Evolutionary conservation across 2,888 invertebrate genomes (phyloP), one percentile per base, ranked within the genome.

Genomic region (Luperina nickerlii): DNA sequence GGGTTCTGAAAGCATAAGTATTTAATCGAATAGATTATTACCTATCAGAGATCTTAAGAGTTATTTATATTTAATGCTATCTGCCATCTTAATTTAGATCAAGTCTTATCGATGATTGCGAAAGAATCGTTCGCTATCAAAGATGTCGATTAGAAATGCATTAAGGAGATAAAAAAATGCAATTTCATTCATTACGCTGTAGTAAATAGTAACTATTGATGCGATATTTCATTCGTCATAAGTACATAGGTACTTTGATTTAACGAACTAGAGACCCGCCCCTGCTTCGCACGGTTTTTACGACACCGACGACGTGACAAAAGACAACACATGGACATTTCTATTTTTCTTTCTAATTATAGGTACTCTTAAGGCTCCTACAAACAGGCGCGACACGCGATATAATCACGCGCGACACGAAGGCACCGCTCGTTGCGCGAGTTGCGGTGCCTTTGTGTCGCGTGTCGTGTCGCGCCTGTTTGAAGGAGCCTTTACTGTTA

Each of bases 61-160:
- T 32, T 78, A 83, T 78, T 87, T 80, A 54, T 68, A 83, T 83
- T 62, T 32, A 71, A 57, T 76, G 79, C 76, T 80, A 85, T 87
- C 85, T 60, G 2, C 11, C 13, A 79, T 77, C 75, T 74, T 72
- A 75, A 86, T 78, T 74, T 66, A 66, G 79, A 79, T 76, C 62
- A 45, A 13, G 24, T 45, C 62, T 57, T 87, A 83, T 74, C 79
- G 74, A 66, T 69, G 68, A 76, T 72, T 65, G 66, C 38, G 38
- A 27, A 24, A 68, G 51, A 79, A 74, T 54, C 42, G 60, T 57
- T 75, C 27, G 42, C 11, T 63, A 77, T 72, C 51, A 48, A 70
- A 68, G 60, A 84, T 51, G 65, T 80, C 62, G 76, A 87, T 84
- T 77, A 48, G 42, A 75, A 77, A 67, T 84, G 45, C 76, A 84